Evolutionary conservation across 2,113 vertebrate species (phyloP).

Genomic region (Turdus rufiventris): DNA sequence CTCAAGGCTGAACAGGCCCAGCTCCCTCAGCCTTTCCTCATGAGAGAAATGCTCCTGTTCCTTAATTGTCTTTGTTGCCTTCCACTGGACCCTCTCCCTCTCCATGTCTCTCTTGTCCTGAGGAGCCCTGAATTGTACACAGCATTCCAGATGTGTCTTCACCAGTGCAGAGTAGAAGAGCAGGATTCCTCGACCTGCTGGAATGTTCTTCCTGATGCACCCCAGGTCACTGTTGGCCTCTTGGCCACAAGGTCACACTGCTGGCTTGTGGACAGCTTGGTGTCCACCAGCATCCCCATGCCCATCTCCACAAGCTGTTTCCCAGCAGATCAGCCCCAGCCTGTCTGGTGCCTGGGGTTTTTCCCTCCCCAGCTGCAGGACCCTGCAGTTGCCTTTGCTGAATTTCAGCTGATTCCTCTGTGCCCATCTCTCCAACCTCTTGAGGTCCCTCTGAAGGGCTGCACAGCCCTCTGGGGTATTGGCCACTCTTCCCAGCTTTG

Average conservation of each 20-base stretch:
- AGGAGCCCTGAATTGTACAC: background rate
- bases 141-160: accelerated
- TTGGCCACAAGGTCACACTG: background rate
- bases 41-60: background rate
- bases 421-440: background rate
- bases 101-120: background rate
- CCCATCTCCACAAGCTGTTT: background rate
- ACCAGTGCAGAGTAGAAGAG: background rate
- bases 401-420: background rate
- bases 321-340: background rate
- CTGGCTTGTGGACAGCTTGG: background rate
- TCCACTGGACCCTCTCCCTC: too few relatives aligned
- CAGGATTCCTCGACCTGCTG: background rate
- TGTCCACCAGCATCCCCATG: background rate
- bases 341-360: background rate
- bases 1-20: background rate
- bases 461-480: accelerated
- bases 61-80: background rate
- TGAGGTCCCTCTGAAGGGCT: background rate
- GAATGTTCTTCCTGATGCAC: background rate
- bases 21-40: background rate
- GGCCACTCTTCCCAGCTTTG: background rate
- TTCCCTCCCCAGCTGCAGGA: background rate
- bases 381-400: background rate
- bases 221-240: background rate